Evolutionary conservation across 2,113 vertebrate genomes (phyloP), one percentile per base, ranked within the genome.

Genomic region (Hyperoodon ampullatus): DNA sequence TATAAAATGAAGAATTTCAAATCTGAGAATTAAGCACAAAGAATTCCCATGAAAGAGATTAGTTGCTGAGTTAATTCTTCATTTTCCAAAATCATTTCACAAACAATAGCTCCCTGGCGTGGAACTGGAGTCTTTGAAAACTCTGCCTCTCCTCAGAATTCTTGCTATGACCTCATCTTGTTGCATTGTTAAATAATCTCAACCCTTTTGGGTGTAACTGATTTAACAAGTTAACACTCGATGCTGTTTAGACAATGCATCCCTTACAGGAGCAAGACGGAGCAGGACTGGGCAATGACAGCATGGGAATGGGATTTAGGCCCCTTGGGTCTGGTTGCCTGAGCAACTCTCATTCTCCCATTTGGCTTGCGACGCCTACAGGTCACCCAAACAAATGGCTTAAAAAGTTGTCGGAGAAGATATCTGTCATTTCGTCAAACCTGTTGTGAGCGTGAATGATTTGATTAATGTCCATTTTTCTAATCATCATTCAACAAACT

Each of bases 171-270:
- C 95, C 93, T 98, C 98, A 98, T 95, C 77, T 71, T 53, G 66
- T 72, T 87, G 80, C 96, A 97, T 98, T 98, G 97, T 98, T 97
- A 92, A 97, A 97, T 96, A 96, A 98, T 97, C 97, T 98, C 60
- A 95, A 42, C 93, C 60, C 96, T 97, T 97, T 92, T 97, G 97
- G 98, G 98, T 95, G 98, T 97, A 96, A 97, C 98, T 80, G n/a
- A 96, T 95, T 95, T 77, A 96, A 93, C 98, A 98, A 98, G 98
- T 97, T 97, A 97, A 96, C 53, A 88, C 98, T 97, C 72, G 98
- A 82, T 68, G 84, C 75, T 95, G 55, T 97, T 97, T 89, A 84
- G 95, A 97, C 88, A 94, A 39, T 12, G 0, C 85, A 93, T 90
- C 80, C 94, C 91, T 94, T 72, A n/a, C 28, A 85, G 80, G 60